phyloP scores from a whole-genome alignment of 2,888 invertebrate genomes.

The Hyles lineata region DNA sequence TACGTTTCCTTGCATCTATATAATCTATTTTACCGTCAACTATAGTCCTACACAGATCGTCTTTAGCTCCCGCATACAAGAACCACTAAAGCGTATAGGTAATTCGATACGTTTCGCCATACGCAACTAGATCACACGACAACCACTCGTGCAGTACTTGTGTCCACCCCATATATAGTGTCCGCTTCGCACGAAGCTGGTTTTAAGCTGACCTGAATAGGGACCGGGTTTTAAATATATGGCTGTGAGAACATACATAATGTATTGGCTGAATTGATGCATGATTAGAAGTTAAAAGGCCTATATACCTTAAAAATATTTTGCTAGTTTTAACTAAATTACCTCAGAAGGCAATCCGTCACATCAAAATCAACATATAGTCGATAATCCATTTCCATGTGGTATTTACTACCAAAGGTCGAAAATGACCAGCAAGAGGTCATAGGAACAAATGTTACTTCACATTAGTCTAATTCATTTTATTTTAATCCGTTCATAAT shows the following conservation, averaged over 20 bases:
- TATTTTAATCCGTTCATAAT: too few species aligned
- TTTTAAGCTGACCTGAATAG: not conserved
- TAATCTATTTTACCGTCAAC: not conserved
- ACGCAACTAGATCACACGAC: not conserved
- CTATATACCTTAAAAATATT: too few species aligned
- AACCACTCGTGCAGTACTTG: not conserved
- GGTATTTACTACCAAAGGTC: too few species aligned
- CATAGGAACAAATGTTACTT: too few species aligned
- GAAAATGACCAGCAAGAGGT: too few species aligned
- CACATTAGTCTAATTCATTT: too few species aligned
- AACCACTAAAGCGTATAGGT: not conserved
- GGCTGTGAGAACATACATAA: not conserved
- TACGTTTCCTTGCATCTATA: not conserved
- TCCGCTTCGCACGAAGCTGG: not conserved
- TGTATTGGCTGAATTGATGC: not conserved
- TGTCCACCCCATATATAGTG: not conserved
- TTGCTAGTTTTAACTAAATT: too few species aligned
- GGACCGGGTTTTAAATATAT: not conserved
- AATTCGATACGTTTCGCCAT: slow-evolving; percentile 3
- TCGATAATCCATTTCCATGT: too few species aligned
- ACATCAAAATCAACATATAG: too few species aligned
- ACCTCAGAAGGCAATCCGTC: too few species aligned
- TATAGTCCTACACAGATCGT: not conserved
- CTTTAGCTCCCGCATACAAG: not conserved
- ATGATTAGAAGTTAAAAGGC: too few species aligned